Conservation (phyloP, 2,113 vertebrate genomes). For the Heliornis fulica region DNA sequence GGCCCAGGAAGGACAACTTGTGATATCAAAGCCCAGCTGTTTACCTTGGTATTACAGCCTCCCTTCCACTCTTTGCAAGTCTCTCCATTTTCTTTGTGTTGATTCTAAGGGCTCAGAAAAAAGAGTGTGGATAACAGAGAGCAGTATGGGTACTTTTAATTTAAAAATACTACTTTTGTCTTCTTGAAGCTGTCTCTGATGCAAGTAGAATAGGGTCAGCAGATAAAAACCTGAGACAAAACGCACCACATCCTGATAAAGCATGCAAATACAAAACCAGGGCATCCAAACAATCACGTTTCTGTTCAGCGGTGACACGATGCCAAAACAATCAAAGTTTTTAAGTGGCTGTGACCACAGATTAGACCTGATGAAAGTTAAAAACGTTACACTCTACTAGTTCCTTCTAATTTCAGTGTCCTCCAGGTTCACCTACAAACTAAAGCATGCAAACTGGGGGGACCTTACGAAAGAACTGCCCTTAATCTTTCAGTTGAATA, state of each 20-base stretch:
- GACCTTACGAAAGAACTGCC: background rate
- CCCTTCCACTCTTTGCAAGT: background rate
- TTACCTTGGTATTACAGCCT: background rate
- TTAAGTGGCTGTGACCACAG: background rate
- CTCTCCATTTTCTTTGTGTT: background rate
- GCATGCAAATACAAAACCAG: background rate
- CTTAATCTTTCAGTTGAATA: constrained; percentile 38
- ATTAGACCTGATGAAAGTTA: background rate
- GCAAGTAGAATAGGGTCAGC: background rate
- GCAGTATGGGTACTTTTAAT: background rate
- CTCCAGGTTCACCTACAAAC: background rate
- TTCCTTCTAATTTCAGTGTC: background rate
- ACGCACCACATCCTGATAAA: background rate
- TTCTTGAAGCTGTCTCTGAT: background rate
- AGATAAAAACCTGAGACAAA: background rate
- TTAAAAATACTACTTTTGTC: constrained; percentile 11
- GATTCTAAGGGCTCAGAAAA: background rate
- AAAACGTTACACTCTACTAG: background rate
- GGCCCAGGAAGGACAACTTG: background rate
- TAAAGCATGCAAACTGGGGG: background rate
- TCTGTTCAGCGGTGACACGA: background rate
- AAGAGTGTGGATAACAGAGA: background rate
- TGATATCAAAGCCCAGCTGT: background rate
- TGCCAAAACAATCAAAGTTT: background rate
- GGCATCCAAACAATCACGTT: background rate